A percentile compares a stretch with the other conserved stretches of the same genome.
Conservation (phyloP, 2,888 invertebrate genomes). For the Ceratothoa steindachneri region DNA sequence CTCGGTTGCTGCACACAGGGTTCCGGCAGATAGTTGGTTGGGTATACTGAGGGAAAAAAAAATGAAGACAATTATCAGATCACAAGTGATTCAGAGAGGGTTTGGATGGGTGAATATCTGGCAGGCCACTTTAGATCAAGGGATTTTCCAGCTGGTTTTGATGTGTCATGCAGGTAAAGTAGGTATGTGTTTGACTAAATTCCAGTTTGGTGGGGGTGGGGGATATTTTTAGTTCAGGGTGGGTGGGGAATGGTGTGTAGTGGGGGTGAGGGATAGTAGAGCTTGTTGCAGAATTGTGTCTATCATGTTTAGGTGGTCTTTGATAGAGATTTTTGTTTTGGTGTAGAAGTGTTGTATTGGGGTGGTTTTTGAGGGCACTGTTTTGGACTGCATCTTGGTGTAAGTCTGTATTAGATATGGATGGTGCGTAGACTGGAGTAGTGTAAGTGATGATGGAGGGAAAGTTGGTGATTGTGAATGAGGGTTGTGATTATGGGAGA, state of each 20-base stretch:
- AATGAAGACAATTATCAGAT: neutral
- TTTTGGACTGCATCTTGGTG: too few species aligned
- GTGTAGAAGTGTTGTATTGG: neutral
- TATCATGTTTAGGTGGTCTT: too few species aligned
- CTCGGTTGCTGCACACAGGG: constrained; percentile 88
- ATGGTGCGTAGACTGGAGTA: neutral
- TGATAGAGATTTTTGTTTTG: neutral
- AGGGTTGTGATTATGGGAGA: too few species aligned
- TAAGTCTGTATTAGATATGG: neutral
- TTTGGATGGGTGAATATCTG: too few species aligned
- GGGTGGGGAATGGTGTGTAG: neutral
- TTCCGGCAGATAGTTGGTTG: constrained; percentile 94
- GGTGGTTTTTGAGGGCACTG: too few species aligned
- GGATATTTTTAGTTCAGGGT: neutral
- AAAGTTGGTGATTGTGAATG: neutral
- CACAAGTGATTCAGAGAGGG: too few species aligned
- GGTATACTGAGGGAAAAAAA: constrained; percentile 64
- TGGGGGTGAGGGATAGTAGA: neutral
- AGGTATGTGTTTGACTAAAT: too few species aligned
- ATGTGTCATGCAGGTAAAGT: too few species aligned
- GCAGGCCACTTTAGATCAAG: too few species aligned
- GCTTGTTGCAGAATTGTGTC: neutral
- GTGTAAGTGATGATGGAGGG: neutral
- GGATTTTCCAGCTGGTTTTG: too few species aligned
- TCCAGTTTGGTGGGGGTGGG: neutral